Conservation (phyloP, 2,113 vertebrate genomes). For the Pagrus major region DNA sequence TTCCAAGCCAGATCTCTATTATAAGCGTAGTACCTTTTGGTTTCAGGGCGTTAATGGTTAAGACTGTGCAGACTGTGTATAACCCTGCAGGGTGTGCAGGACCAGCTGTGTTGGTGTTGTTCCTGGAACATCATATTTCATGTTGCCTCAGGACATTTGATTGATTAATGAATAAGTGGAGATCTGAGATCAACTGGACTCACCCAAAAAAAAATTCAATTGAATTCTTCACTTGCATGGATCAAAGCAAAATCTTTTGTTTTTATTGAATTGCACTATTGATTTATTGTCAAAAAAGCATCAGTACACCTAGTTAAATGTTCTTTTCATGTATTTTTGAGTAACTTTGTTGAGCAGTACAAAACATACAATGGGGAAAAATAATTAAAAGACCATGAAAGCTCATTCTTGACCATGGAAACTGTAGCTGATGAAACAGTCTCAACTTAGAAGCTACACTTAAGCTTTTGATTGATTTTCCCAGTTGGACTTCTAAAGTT, state of each 20-base stretch:
- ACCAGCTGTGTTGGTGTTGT: too few species aligned
- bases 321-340: neutral
- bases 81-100: too few species aligned
- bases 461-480: neutral
- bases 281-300: neutral
- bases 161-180: neutral
- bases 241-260: neutral
- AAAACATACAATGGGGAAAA: neutral
- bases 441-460: neutral
- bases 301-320: neutral
- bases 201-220: too few species aligned
- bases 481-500: neutral
- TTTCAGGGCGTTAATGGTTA: neutral
- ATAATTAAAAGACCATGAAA: neutral
- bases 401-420: neutral
- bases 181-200: neutral
- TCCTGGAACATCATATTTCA: too few species aligned
- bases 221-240: neutral
- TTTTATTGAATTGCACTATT: neutral
- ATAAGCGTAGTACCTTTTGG: too few species aligned
- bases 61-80: neutral
- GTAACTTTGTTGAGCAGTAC: neutral
- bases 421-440: neutral
- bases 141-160: too few species aligned
- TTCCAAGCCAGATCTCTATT: neutral